Conservation (phyloP, 2,113 vertebrate genomes). For the Porphyrio hochstetteri region DNA sequence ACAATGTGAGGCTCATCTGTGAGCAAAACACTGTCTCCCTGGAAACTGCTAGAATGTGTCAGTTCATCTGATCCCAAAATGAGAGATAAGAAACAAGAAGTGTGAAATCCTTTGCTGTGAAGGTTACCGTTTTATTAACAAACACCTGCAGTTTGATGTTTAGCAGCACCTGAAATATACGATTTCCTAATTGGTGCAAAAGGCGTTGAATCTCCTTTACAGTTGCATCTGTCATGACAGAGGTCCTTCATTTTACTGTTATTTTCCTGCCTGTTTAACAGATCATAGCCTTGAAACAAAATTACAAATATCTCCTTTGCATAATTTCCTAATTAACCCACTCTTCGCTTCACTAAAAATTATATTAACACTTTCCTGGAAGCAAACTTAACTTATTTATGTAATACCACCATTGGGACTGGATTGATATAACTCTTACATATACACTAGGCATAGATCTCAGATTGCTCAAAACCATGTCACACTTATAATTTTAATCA, state of each 20-base stretch:
- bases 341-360: background rate
- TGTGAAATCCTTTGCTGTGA: background rate
- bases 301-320: background rate
- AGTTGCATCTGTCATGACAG: background rate
- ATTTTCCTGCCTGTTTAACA: background rate
- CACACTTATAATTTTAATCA: background rate
- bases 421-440: background rate
- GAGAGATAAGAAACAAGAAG: background rate
- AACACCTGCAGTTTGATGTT: background rate
- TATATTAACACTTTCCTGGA: background rate
- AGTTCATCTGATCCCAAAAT: background rate
- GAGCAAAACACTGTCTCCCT: background rate
- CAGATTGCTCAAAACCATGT: background rate
- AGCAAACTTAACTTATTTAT: background rate
- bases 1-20: background rate
- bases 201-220: background rate
- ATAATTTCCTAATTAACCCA: slow-evolving; percentile 19
- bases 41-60: slow-evolving; percentile 8
- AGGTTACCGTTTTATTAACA: slow-evolving; percentile 32
- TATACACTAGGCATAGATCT: background rate
- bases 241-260: background rate
- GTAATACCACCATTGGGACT: background rate
- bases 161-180: background rate
- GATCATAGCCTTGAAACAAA: background rate
- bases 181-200: background rate